Conservation (phyloP, 2,888 invertebrate species). For the Rhaphigaster nebulosa region DNA sequence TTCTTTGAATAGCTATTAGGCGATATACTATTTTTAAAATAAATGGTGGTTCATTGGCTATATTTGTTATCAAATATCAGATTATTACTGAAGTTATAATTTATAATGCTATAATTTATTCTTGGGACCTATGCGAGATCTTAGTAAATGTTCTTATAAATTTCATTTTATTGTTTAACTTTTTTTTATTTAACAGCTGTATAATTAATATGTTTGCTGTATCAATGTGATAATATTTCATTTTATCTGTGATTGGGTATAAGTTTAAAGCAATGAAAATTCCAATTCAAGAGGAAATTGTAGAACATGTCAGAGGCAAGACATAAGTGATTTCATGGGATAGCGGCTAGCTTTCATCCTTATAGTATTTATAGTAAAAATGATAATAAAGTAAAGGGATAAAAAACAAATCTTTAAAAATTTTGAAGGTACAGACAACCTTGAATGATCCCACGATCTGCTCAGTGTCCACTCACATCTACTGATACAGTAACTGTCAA, state of each 20-base stretch:
- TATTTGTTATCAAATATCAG: neutral
- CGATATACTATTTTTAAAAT: no score
- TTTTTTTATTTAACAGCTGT: neutral
- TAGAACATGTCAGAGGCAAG: constrained; percentile 67
- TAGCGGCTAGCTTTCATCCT: no score
- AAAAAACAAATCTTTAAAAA: no score
- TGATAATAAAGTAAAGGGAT: no score
- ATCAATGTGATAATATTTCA: neutral
- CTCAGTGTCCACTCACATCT: no score
- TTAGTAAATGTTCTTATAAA: neutral
- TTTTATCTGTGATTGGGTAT: neutral
- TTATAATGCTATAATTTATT: no score
- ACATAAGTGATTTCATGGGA: constrained; percentile 67
- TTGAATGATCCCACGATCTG: no score
- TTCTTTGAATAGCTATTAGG: no score
- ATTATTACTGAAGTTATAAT: neutral
- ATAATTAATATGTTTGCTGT: neutral
- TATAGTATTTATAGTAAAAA: constrained; percentile 70
- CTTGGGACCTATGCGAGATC: no score
- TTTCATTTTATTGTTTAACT: neutral
- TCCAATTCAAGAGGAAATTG: neutral
- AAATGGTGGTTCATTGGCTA: no score
- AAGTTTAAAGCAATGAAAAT: neutral
- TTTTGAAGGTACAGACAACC: no score
- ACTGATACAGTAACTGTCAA: no score